Evolutionary conservation across 2,113 vertebrate species (phyloP).

Genomic region (Acanthochromis polyacanthus): DNA sequence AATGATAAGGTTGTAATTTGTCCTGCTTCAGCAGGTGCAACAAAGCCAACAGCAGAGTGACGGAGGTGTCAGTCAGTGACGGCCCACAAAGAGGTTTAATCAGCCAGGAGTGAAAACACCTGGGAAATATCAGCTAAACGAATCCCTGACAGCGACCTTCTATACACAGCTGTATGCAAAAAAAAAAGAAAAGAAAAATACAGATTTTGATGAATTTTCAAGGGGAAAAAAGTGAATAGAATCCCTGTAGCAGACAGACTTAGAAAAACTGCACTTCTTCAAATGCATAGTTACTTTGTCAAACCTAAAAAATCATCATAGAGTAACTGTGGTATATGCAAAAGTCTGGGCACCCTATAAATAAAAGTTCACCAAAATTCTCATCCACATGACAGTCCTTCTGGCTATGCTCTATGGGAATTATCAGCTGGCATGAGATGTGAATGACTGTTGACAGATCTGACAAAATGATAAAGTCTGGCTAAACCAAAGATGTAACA

Average conservation of each 20-base stretch:
- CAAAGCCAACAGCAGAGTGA: background rate
- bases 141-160: background rate
- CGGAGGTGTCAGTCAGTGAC: slow-evolving; percentile 11
- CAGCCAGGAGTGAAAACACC: background rate
- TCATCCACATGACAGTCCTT: background rate
- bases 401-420: too few species aligned
- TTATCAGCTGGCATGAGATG: too few species aligned
- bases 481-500: too few species aligned
- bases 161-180: background rate
- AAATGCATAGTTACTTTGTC: too few species aligned
- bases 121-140: background rate
- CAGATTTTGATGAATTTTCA: too few species aligned
- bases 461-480: too few species aligned
- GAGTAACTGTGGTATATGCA: background rate
- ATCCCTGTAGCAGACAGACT: background rate
- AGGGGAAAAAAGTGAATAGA: background rate
- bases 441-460: too few species aligned
- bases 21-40: slow-evolving; percentile 17
- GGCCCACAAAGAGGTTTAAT: slow-evolving; percentile 1
- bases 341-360: background rate
- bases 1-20: background rate
- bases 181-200: too few species aligned
- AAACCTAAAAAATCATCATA: too few species aligned
- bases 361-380: background rate
- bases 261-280: too few species aligned